Percentiles rank a stretch among this genome's conserved stretches.
Evolutionary conservation across 2,797 vertebrate genomes (phyloP).

Genomic region (Chelonia mydas): DNA sequence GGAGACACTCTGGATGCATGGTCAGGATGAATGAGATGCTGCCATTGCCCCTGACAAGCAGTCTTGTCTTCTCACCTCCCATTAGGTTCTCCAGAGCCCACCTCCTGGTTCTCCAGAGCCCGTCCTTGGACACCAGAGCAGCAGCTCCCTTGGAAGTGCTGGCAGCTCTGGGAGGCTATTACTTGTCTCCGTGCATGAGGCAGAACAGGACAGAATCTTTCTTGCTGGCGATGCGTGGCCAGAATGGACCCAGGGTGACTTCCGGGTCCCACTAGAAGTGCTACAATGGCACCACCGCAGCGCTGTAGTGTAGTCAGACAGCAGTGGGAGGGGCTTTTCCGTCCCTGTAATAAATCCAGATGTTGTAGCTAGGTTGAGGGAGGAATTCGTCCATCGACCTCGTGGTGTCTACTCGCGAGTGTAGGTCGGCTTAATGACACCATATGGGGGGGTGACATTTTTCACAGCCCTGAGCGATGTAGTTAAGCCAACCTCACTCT

Average conservation of each 20-base stretch:
- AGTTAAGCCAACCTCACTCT: no score
- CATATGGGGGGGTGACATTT: neutral
- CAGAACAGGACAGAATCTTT: neutral
- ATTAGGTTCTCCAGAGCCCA: no score
- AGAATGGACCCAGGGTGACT: neutral
- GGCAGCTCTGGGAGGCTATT: neutral
- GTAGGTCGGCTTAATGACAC: neutral
- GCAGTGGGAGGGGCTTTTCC: neutral
- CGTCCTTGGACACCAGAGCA: accelerated
- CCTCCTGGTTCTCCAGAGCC: neutral
- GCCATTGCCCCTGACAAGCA: neutral
- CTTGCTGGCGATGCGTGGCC: neutral
- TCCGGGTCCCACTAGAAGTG: no score
- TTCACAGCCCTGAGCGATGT: neutral
- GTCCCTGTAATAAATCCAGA: neutral
- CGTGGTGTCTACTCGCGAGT: neutral
- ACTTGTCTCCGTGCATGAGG: neutral
- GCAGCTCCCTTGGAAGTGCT: accelerated
- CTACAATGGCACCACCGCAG: no score
- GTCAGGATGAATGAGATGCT: neutral
- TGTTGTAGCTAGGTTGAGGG: neutral
- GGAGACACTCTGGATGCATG: neutral
- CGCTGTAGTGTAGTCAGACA: accelerated
- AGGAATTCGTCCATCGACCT: no score
- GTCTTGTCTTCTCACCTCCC: neutral